Percentiles rank a stretch among this genome's conserved stretches.
phyloP scores from a whole-genome alignment of 2,797 vertebrate genomes.

The Alectoris magna region DNA sequence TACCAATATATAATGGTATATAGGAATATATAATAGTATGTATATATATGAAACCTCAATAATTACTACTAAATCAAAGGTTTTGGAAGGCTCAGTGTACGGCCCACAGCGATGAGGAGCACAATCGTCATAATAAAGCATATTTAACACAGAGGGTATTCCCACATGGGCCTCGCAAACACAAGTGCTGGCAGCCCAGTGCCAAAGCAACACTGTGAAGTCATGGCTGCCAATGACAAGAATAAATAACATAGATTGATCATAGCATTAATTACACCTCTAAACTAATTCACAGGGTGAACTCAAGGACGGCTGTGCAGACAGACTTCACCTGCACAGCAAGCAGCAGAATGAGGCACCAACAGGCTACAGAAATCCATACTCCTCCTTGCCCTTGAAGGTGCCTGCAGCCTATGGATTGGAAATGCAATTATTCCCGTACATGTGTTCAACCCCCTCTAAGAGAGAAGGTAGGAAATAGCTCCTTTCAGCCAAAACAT shows the following conservation, averaged over 20 bases:
- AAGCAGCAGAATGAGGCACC: background rate
- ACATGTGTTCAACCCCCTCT: background rate
- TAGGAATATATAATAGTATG: too few relatives aligned
- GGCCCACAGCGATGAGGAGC: background rate
- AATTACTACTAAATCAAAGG: background rate
- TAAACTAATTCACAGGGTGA: background rate
- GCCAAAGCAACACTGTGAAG: background rate
- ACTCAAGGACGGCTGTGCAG: slow-evolving; percentile 8
- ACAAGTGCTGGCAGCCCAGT: background rate
- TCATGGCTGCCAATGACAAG: background rate
- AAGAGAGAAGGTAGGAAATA: background rate
- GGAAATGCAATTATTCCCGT: background rate
- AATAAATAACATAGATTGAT: background rate
- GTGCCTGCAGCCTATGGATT: accelerated
- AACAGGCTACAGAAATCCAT: background rate
- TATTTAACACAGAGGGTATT: background rate
- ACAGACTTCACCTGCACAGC: background rate
- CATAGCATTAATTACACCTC: slow-evolving; percentile 25
- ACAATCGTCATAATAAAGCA: accelerated
- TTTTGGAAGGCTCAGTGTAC: background rate
- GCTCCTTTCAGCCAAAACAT: background rate
- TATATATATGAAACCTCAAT: background rate
- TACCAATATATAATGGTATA: too few relatives aligned
- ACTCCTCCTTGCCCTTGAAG: background rate
- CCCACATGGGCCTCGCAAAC: background rate